Evolutionary conservation across 1,140 invertebrate genomes (phyloP).

Genomic region (Lepidostoma basale): DNA sequence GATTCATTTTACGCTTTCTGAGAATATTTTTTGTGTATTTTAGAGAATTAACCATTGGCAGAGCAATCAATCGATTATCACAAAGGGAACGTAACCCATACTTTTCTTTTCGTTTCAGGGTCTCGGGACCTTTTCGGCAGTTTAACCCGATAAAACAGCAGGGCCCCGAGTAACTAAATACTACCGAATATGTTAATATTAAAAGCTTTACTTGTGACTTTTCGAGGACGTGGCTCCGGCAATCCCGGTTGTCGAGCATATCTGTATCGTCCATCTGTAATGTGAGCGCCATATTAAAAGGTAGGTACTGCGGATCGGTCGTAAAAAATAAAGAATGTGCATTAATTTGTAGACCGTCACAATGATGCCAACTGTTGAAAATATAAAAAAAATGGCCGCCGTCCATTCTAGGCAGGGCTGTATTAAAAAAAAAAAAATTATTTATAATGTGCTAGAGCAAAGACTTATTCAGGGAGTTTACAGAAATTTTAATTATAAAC

Average conservation of each 20-base stretch:
- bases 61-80: slow-evolving; percentile 31
- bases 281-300: slow-evolving; percentile 30
- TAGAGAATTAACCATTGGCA: background rate
- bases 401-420: background rate
- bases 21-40: slow-evolving; percentile 24
- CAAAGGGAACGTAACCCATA: slow-evolving; percentile 31
- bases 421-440: too few relatives aligned
- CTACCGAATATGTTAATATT: background rate
- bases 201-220: too few relatives aligned
- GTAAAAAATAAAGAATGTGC: slow-evolving; percentile 43
- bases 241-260: slow-evolving; percentile 2
- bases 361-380: slow-evolving; percentile 43
- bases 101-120: slow-evolving; percentile 34
- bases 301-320: slow-evolving; percentile 5
- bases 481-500: too few relatives aligned
- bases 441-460: too few relatives aligned
- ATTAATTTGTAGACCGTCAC: slow-evolving; percentile 45
- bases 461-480: too few relatives aligned
- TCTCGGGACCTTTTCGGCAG: background rate
- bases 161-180: background rate
- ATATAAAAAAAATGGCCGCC: slow-evolving; percentile 28
- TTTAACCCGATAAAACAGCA: background rate
- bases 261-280: slow-evolving; percentile 36
- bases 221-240: background rate
- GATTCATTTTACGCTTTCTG: slow-evolving; percentile 19